A percentile compares a stretch with the other conserved stretches of the same genome.
phyloP scores from a whole-genome alignment of 2,888 invertebrate genomes.

The Palloptera scutellata region DNA sequence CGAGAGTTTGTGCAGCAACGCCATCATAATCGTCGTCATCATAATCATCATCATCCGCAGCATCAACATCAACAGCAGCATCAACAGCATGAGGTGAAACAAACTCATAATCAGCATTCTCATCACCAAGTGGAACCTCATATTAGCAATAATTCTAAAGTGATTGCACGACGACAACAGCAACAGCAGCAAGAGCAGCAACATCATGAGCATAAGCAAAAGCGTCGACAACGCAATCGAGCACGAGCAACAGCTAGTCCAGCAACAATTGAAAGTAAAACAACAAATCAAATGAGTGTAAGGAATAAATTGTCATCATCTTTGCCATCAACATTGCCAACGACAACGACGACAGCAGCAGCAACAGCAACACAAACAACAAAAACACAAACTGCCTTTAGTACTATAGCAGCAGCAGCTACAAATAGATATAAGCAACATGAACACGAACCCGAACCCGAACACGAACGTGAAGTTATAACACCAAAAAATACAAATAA shows the following conservation, averaged over 20 bases:
- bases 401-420: conserved; percentile 33
- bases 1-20: conserved; percentile 30
- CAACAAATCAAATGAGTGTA: conserved; percentile 44
- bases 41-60: conserved; percentile 43
- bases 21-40: conserved; percentile 40
- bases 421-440: conserved; percentile 21
- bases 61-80: conserved; percentile 38
- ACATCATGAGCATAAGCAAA: conserved; percentile 54
- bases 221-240: conserved; percentile 49
- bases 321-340: conserved; percentile 38
- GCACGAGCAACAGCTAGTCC: conserved; percentile 43
- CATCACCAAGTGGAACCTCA: conserved; percentile 62
- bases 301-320: conserved; percentile 1
- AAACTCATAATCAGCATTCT: conserved; percentile 44
- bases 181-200: conserved; percentile 55
- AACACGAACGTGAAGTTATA: conserved; percentile 6
- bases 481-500: background rate
- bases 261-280: conserved; percentile 33
- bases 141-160: conserved; percentile 57
- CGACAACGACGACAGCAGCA: conserved; percentile 35
- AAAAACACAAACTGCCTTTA: conserved; percentile 27
- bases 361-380: conserved; percentile 41
- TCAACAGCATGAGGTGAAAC: conserved; percentile 39
- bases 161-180: conserved; percentile 56
- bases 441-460: background rate